phyloP scores from a whole-genome alignment of 2,113 vertebrate genomes.

The Pterocles orientalis region DNA sequence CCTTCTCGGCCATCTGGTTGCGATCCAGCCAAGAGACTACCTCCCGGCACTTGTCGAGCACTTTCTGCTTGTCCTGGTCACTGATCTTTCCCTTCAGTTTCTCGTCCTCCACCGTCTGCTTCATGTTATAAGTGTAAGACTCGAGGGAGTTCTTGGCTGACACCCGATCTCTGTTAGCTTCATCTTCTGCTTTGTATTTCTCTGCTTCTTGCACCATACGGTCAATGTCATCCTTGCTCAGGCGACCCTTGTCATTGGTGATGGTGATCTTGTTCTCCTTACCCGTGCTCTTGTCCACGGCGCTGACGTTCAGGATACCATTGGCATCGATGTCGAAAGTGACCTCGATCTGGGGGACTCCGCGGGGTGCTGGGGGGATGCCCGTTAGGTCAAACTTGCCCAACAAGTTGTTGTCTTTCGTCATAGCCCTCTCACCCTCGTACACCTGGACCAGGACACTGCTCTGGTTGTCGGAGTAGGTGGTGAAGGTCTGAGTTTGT shows the following conservation, averaged over 20 bases:
- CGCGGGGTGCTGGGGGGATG: constrained; percentile 81
- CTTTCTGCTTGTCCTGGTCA: constrained; percentile 81
- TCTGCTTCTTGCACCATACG: constrained; percentile 86
- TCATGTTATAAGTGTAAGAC: constrained; percentile 83
- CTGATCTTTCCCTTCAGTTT: constrained; percentile 83
- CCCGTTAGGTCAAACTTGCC: constrained; percentile 84
- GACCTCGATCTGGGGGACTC: constrained; percentile 84
- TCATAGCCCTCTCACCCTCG: constrained; percentile 83
- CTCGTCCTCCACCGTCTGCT: constrained; percentile 81
- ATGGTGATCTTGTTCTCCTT: constrained; percentile 87
- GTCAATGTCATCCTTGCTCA: constrained; percentile 85
- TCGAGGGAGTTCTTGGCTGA: constrained; percentile 81
- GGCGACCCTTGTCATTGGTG: constrained; percentile 84
- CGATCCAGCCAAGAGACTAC: constrained; percentile 81
- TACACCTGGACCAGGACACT: constrained; percentile 83
- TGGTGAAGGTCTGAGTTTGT: constrained; percentile 87
- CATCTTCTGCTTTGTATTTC: constrained; percentile 83
- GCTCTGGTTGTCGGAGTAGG: constrained; percentile 84
- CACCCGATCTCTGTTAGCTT: constrained; percentile 79
- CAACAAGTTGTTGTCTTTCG: constrained; percentile 85
- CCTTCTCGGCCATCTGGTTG: constrained; percentile 85
- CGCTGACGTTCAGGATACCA: constrained; percentile 81
- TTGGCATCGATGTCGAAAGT: constrained; percentile 86
- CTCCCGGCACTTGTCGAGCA: constrained; percentile 82
- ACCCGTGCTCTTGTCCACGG: constrained; percentile 83